Evolutionary conservation across 2,888 invertebrate genomes (phyloP).

Genomic region (Xylota sylvarum): DNA sequence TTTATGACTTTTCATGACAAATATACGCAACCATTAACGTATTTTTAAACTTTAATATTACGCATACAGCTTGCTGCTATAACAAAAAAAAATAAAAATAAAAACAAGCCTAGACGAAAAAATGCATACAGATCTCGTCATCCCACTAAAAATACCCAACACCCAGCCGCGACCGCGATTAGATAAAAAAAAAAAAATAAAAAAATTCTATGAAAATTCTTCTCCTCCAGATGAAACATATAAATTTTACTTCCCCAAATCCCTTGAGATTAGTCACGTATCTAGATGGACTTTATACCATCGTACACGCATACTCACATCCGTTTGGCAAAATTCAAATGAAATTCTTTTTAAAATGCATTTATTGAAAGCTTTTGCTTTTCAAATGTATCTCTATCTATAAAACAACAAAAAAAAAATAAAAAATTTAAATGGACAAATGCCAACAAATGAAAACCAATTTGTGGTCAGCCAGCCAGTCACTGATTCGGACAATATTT

Average conservation of each 20-base stretch:
- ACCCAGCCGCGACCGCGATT: slow-evolving; percentile 46
- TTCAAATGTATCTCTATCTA: slow-evolving; percentile 4
- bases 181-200: slow-evolving; percentile 23
- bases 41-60: slow-evolving; percentile 26
- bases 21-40: slow-evolving; percentile 30
- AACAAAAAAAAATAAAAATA: neutral
- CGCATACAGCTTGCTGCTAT: slow-evolving; percentile 1
- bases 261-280: slow-evolving; percentile 68
- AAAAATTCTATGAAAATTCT: slow-evolving; percentile 10
- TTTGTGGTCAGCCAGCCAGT: slow-evolving; percentile 50
- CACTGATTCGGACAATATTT: slow-evolving; percentile 57
- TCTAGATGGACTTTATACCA: slow-evolving; percentile 58
- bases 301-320: slow-evolving; percentile 4
- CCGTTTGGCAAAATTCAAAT: slow-evolving; percentile 21
- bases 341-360: slow-evolving; percentile 32
- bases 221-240: slow-evolving; percentile 39
- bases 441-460: slow-evolving; percentile 64
- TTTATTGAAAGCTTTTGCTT: slow-evolving; percentile 18
- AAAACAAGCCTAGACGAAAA: slow-evolving; percentile 26
- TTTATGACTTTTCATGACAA: slow-evolving; percentile 64
- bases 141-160: slow-evolving; percentile 62
- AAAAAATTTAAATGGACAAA: slow-evolving; percentile 55
- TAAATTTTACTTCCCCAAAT: slow-evolving; percentile 44
- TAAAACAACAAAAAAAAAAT: slow-evolving; percentile 1
- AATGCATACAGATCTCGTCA: slow-evolving; percentile 50